Conservation (phyloP, 2,888 invertebrate genomes). For the Ischnura elegans region DNA sequence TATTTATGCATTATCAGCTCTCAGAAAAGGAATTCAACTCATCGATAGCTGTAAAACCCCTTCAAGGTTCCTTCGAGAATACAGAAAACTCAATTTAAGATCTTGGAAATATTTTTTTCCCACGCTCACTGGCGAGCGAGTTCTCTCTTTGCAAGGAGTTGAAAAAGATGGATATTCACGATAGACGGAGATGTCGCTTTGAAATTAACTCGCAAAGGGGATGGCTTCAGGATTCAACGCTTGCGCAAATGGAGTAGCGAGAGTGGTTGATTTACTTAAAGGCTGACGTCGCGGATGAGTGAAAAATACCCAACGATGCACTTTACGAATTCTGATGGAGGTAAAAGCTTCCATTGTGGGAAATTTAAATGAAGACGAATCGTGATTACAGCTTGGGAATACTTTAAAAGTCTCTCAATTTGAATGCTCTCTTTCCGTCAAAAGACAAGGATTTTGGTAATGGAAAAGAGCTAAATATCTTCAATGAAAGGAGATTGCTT, state of each 20-base stretch:
- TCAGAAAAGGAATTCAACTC: not conserved
- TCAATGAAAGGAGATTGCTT: not conserved
- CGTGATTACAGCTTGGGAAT: not conserved
- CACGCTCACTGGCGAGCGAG: not conserved
- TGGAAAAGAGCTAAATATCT: not conserved
- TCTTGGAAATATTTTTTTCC: not conserved
- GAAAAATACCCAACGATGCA: slow-evolving; percentile 7
- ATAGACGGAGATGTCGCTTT: not conserved
- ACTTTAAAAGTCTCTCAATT: not conserved
- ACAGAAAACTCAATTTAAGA: not conserved
- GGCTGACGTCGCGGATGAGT: not conserved
- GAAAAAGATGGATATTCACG: not conserved
- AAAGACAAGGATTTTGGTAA: not conserved
- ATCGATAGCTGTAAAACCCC: not conserved
- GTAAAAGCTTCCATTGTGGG: slow-evolving; percentile 33
- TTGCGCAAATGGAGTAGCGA: not conserved
- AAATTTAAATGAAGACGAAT: not conserved
- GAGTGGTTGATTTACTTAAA: not conserved
- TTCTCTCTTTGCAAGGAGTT: not conserved
- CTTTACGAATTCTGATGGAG: not conserved
- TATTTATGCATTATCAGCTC: not conserved
- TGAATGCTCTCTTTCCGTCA: not conserved
- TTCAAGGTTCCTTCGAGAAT: not conserved
- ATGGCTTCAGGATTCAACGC: not conserved
- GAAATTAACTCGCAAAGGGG: not conserved